phyloP scores from a whole-genome alignment of 2,113 vertebrate genomes.

The Atlantisia rogersi region DNA sequence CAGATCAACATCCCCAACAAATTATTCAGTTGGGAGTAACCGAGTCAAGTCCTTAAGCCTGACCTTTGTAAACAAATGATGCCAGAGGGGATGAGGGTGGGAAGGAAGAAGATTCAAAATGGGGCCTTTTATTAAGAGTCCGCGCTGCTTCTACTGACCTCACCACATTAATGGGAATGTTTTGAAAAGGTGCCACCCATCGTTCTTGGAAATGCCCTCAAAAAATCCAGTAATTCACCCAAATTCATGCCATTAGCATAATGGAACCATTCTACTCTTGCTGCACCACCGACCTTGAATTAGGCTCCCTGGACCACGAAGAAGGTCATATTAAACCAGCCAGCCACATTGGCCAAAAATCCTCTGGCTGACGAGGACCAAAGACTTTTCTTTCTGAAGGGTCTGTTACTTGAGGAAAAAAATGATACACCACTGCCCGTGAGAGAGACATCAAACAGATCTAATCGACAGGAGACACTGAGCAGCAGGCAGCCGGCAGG shows the following conservation, averaged over 20 bases:
- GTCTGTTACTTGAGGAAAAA: not conserved
- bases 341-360: not conserved
- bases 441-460: not conserved
- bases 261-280: not conserved
- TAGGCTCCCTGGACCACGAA: not conserved
- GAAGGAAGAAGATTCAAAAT: not conserved
- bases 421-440: not conserved
- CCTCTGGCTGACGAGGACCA: not conserved
- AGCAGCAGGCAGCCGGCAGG: accelerated
- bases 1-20: not conserved
- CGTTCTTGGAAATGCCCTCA: conserved; percentile 51
- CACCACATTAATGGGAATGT: not conserved
- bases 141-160: not conserved
- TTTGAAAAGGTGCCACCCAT: conserved; percentile 20
- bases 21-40: not conserved
- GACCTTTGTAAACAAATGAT: conserved; percentile 32
- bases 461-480: not conserved
- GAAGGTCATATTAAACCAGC: not conserved
- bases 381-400: not conserved
- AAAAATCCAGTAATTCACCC: not conserved
- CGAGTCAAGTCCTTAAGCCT: not conserved
- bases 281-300: not conserved
- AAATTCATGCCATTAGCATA: not conserved
- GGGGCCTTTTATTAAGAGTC: not conserved
- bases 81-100: not conserved